Conservation (phyloP, 2,113 vertebrate species). For the Albula goreensis region DNA sequence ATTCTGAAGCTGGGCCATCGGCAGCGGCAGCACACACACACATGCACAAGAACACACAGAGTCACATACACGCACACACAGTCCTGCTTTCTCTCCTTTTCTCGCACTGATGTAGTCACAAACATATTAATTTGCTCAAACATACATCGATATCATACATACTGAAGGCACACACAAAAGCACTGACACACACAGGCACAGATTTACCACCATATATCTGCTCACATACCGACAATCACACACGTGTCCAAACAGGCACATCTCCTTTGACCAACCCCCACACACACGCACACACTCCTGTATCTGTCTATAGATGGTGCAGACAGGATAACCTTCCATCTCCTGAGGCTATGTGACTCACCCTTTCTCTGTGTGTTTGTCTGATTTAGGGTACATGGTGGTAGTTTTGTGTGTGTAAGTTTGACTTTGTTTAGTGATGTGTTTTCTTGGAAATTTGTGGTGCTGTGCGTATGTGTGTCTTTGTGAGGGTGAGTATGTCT, state of each 20-base stretch:
- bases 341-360: too few relatives aligned
- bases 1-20: slow-evolving; percentile 78
- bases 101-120: neutral
- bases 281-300: neutral
- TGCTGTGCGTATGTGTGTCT: too few relatives aligned
- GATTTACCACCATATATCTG: neutral
- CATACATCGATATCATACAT: neutral
- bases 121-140: neutral
- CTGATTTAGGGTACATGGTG: slow-evolving; percentile 14
- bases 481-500: too few relatives aligned
- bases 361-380: too few relatives aligned
- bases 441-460: too few relatives aligned
- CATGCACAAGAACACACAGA: slow-evolving; percentile 30
- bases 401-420: slow-evolving; percentile 29
- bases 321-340: too few relatives aligned
- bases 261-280: too few relatives aligned
- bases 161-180: neutral
- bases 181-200: neutral
- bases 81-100: neutral
- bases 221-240: slow-evolving; percentile 9
- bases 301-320: too few relatives aligned
- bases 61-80: neutral
- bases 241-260: neutral
- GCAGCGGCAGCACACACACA: slow-evolving; percentile 55
- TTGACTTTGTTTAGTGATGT: too few relatives aligned